phyloP scores from a whole-genome alignment of 2,113 vertebrate species.

The Corvus hawaiiensis region DNA sequence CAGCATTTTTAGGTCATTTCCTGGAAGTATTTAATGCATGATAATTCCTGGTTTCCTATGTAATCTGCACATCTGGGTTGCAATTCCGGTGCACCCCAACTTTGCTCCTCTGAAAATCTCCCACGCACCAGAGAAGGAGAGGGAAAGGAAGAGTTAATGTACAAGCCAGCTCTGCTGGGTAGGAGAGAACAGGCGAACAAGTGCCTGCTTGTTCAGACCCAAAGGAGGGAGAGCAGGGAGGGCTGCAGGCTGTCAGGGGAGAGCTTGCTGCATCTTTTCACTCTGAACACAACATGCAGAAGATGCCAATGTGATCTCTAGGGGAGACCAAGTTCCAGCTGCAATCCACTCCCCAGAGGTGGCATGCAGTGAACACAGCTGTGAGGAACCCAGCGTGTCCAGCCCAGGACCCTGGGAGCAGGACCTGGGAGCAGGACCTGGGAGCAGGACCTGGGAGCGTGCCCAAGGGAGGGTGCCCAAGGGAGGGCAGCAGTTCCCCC shows the following conservation, averaged over 20 bases:
- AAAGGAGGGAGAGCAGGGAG: background rate
- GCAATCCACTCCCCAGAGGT: background rate
- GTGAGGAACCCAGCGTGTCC: background rate
- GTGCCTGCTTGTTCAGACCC: background rate
- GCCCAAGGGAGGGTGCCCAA: background rate
- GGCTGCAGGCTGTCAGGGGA: background rate
- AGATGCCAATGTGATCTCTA: background rate
- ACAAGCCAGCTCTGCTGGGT: background rate
- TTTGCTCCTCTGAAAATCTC: background rate
- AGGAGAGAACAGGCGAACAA: background rate
- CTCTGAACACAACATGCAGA: background rate
- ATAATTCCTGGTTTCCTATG: background rate
- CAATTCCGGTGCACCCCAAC: background rate
- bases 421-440: background rate
- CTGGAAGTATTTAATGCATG: background rate
- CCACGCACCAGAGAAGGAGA: background rate
- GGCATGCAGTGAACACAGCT: background rate
- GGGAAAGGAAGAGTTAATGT: background rate
- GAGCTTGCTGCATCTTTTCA: background rate
- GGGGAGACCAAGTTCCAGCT: background rate
- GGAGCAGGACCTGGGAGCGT: too few relatives aligned
- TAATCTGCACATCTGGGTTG: background rate
- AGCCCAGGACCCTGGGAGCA: background rate
- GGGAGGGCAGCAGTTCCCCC: background rate
- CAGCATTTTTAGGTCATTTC: background rate